phyloP scores from a whole-genome alignment of 2,797 vertebrate genomes.

The Hapalemur alaotrensis region DNA sequence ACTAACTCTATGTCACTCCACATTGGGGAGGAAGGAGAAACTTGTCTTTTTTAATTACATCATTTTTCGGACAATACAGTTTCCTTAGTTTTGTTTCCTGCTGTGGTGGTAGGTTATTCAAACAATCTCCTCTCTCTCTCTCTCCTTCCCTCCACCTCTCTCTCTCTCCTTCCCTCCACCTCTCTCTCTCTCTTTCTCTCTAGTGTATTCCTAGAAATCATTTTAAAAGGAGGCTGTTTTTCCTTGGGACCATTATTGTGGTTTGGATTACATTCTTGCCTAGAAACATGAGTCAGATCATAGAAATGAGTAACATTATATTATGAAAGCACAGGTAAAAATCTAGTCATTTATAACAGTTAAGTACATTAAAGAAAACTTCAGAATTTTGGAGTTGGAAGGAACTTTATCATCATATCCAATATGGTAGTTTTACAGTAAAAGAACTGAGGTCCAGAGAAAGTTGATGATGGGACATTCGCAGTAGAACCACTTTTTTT shows the following conservation, averaged over 20 bases:
- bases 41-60: neutral
- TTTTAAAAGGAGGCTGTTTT: neutral
- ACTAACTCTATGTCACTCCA: neutral
- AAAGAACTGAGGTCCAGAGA: neutral
- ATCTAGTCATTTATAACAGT: neutral
- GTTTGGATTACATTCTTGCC: neutral
- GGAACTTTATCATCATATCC: neutral
- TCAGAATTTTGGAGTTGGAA: neutral
- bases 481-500: neutral
- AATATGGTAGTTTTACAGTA: neutral
- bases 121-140: no score
- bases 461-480: no score
- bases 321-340: neutral
- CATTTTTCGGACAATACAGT: neutral
- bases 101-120: neutral
- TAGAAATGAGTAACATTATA: neutral
- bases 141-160: fast-evolving
- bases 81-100: neutral
- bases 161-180: neutral
- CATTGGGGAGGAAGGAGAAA: neutral
- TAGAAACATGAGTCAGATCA: neutral
- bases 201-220: neutral
- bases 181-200: neutral
- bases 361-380: neutral
- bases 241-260: neutral